A percentile compares a stretch with the other conserved stretches of the same genome.
Evolutionary conservation across 2,888 invertebrate genomes (phyloP).

Genomic region (Choreutis nemorana): DNA sequence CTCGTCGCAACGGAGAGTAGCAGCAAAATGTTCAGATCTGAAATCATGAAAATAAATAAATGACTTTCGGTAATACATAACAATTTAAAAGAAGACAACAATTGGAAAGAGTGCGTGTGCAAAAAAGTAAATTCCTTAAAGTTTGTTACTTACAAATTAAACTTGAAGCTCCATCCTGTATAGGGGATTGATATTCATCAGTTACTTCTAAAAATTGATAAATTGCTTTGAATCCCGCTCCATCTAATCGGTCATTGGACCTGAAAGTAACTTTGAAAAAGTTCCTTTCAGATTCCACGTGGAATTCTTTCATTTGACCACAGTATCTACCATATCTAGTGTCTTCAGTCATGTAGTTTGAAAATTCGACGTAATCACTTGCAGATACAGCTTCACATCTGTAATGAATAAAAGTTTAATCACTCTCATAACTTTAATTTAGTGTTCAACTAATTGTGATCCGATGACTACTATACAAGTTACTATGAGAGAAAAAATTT

Average conservation of each 20-base stretch:
- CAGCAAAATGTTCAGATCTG: slow-evolving; percentile 36
- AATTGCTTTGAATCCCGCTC: slow-evolving; percentile 91
- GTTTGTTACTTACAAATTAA: slow-evolving; percentile 31
- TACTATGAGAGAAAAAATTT: too few relatives aligned
- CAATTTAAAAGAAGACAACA: background rate
- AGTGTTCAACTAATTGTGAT: too few relatives aligned
- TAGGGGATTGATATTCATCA: slow-evolving; percentile 60
- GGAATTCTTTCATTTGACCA: slow-evolving; percentile 82
- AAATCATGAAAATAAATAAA: slow-evolving; percentile 12
- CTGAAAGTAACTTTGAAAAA: slow-evolving; percentile 95
- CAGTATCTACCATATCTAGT: slow-evolving; percentile 89
- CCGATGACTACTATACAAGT: too few relatives aligned
- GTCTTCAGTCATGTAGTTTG: slow-evolving; percentile 91
- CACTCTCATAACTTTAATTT: too few relatives aligned
- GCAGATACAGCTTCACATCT: slow-evolving; percentile 92
- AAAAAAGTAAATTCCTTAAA: background rate
- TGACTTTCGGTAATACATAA: background rate
- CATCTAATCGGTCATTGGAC: slow-evolving; percentile 93
- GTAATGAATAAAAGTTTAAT: slow-evolving; percentile 30
- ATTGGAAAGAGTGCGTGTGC: background rate
- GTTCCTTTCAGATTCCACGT: slow-evolving; percentile 86
- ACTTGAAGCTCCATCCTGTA: slow-evolving; percentile 41
- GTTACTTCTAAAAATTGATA: slow-evolving; percentile 84
- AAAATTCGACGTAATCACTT: slow-evolving; percentile 96
- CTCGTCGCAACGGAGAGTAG: slow-evolving; percentile 32